These are phyloP conservation scores for Megastigmus dorsalis DNA, from an alignment of 2,888 invertebrate genomes.

Conservation along the genomic window DNA sequence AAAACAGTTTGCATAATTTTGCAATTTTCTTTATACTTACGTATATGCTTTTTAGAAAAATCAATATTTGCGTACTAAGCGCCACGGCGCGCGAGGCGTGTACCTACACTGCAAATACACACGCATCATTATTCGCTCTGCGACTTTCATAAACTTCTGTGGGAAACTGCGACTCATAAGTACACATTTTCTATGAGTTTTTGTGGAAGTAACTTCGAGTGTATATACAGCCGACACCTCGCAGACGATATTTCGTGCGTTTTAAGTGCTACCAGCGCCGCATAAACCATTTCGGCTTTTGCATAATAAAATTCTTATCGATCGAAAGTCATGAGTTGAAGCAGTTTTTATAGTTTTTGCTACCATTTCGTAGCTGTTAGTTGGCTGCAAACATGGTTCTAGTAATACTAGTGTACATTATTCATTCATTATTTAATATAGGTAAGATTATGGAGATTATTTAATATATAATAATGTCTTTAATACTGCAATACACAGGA, in stretches of 20 bases:
- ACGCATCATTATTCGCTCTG: constrained; percentile 20
- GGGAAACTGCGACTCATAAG: not conserved
- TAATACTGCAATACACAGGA: too few species aligned
- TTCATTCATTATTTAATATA: too few species aligned
- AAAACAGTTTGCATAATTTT: constrained; percentile 21
- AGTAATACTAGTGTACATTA: too few species aligned
- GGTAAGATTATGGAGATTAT: too few species aligned
- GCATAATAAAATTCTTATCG: too few species aligned
- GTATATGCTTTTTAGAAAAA: not conserved
- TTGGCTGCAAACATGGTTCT: too few species aligned
- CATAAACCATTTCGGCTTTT: not conserved
- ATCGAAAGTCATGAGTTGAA: too few species aligned
- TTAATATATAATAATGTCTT: too few species aligned
- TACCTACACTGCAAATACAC: constrained; percentile 12
- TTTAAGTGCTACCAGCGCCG: not conserved
- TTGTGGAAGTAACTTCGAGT: not conserved
- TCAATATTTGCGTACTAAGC: constrained; percentile 18
- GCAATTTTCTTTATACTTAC: not conserved
- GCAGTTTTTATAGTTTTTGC: too few species aligned
- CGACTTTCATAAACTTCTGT: constrained; percentile 7
- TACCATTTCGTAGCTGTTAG: too few species aligned
- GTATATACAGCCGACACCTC: not conserved
- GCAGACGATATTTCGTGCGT: not conserved
- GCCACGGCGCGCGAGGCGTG: not conserved
- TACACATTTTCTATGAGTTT: not conserved